A percentile compares a stretch with the other conserved stretches of the same genome.
Conservation (phyloP, 2,113 vertebrate species). For the Tragelaphus imberbis region DNA sequence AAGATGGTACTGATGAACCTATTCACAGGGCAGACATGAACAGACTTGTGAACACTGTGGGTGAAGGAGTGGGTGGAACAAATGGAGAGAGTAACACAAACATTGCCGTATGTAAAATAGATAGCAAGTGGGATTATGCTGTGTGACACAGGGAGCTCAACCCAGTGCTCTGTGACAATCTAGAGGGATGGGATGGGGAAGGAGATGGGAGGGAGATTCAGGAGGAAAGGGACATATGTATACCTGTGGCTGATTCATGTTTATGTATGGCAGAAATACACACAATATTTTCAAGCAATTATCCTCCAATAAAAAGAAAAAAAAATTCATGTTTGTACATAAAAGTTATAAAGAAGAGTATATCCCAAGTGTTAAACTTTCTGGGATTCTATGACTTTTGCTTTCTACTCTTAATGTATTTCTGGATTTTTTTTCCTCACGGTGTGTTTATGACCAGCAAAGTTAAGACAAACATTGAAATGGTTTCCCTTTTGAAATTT, state of each 20-base stretch:
- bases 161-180: background rate
- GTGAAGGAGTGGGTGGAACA: background rate
- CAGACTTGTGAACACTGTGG: background rate
- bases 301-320: background rate
- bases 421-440: background rate
- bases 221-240: background rate
- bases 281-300: background rate
- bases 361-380: background rate
- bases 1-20: background rate
- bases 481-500: constrained; percentile 1
- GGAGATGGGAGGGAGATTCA: background rate
- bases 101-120: background rate
- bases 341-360: background rate
- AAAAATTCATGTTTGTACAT: background rate
- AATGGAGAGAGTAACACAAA: background rate
- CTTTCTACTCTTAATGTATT: background rate
- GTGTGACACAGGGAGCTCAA: background rate
- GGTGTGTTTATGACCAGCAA: background rate
- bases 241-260: background rate
- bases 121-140: background rate
- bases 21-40: background rate
- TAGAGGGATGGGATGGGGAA: background rate
- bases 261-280: background rate
- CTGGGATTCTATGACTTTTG: background rate
- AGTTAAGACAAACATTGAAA: constrained; percentile 29